Evolutionary conservation across 2,888 invertebrate genomes (phyloP), one percentile per base, ranked within the genome.

Genomic region (Sphaerophoria taeniata): DNA sequence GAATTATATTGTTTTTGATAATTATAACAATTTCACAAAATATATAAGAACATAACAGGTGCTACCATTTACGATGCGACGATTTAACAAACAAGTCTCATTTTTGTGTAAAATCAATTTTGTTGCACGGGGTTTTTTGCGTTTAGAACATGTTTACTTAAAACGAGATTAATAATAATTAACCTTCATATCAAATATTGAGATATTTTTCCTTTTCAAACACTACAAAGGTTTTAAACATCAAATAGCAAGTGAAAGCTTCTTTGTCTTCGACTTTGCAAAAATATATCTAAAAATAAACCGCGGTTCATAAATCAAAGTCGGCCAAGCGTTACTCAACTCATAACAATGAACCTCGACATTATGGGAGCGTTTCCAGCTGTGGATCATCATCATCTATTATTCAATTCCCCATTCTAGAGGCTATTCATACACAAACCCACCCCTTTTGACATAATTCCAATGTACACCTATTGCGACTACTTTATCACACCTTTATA

Each of bases 401-500:
- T 67, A 51, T 60, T 36, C 24, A 58, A 75, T 75, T 58, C 9
- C 24, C 60, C 53, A 65, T 51, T 51, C 51, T 39, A n/a, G 24
- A 67, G 24, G 39, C 67, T 24, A 7, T 16, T 49, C 34, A 16
- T 24, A n/a, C 0, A 14, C 36, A 34, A 58, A 67, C 45, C 60
- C 60, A 80, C 61, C 61, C 74, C 73, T 36, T 51, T 61, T 60
- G 16, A 71, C 39, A 63, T 65, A 49, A 51, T 45, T 67, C 31
- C 12, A 73, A 53, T 53, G 67, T 78, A 24, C 24, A 24, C 24
- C 2, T 24, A 49, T 69, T 39, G 61, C 43, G 56, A 53, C 39
- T 67, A 67, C 24, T 36, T 49, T 43, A 70, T 70, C 80, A 70
- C 80, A 80, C 80, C 75, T 69, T 63, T 56, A 55, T 58, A 51